Evolutionary conservation across 2,888 invertebrate species (phyloP).

Genomic region (Eulithis prunata): DNA sequence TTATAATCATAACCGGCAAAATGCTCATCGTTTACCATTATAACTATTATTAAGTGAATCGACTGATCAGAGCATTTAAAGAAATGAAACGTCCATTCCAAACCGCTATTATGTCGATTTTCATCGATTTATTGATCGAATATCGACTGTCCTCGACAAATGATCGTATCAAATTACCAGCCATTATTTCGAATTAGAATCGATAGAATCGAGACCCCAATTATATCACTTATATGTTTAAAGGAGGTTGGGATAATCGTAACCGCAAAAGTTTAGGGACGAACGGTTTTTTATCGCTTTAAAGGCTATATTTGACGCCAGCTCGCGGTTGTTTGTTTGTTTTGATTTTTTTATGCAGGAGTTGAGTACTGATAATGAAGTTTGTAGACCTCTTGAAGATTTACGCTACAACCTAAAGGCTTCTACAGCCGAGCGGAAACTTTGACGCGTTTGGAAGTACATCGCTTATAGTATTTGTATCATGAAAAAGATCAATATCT

Average conservation of each 20-base stretch:
- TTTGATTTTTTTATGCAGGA: conserved; percentile 43
- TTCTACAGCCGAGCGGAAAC: too few species aligned
- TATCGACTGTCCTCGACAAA: conserved; percentile 83
- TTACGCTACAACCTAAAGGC: too few species aligned
- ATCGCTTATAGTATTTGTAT: neutral
- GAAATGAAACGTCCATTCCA: conserved; percentile 82
- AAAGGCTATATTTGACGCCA: conserved; percentile 46
- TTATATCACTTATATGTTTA: conserved; percentile 85
- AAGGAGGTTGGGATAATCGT: conserved; percentile 80
- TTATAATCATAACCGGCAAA: conserved; percentile 49
- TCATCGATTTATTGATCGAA: conserved; percentile 84
- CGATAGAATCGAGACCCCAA: conserved; percentile 82
- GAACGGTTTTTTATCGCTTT: conserved; percentile 44
- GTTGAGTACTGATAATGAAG: too few species aligned
- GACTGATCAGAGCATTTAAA: conserved; percentile 82
- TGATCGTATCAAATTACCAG: conserved; percentile 80
- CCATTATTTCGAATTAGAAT: conserved; percentile 83
- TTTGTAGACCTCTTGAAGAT: too few species aligned
- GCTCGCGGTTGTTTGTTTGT: conserved; percentile 46
- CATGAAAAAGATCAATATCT: neutral
- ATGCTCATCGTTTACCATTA: conserved; percentile 75
- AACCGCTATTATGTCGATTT: conserved; percentile 80
- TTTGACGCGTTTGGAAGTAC: neutral
- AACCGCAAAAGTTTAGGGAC: conserved; percentile 67
- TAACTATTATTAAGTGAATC: conserved; percentile 81